Conservation (phyloP, 2,113 vertebrate species). For the Cephalopholis sonnerati region DNA sequence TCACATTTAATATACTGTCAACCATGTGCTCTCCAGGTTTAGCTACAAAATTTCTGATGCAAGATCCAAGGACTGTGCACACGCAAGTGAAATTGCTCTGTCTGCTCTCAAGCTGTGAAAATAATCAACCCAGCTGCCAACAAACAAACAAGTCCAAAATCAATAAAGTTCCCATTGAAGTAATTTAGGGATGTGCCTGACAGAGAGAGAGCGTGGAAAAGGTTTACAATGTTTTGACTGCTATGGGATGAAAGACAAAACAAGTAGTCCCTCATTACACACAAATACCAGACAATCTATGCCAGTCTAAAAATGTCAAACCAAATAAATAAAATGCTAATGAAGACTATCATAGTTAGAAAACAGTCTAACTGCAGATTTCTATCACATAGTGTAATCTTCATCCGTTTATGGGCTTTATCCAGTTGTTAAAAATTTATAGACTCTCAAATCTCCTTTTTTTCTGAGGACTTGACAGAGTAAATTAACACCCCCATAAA, state of each 20-base stretch:
- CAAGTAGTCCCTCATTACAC: neutral
- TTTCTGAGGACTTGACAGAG: neutral
- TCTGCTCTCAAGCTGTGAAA: conserved; percentile 5
- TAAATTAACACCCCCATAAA: too few species aligned
- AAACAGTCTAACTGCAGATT: neutral
- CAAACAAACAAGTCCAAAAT: conserved; percentile 9
- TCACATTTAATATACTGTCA: neutral
- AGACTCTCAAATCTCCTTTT: neutral
- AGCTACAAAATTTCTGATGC: neutral
- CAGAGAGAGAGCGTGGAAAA: neutral
- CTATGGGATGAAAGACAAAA: neutral
- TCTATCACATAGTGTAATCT: neutral
- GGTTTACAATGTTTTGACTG: neutral
- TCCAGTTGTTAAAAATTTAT: neutral
- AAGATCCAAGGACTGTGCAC: neutral
- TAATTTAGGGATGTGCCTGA: neutral
- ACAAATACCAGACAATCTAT: neutral
- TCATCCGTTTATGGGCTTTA: neutral
- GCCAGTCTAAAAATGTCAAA: too few species aligned
- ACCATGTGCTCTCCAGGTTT: neutral
- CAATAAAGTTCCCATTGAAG: neutral
- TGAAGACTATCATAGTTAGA: neutral
- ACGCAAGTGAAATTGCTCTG: neutral
- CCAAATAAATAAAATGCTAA: neutral
- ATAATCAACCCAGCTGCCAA: conserved; percentile 16